Evolutionary conservation across 2,888 invertebrate species (phyloP).

Genomic region (Nephrotoma guestfalica): DNA sequence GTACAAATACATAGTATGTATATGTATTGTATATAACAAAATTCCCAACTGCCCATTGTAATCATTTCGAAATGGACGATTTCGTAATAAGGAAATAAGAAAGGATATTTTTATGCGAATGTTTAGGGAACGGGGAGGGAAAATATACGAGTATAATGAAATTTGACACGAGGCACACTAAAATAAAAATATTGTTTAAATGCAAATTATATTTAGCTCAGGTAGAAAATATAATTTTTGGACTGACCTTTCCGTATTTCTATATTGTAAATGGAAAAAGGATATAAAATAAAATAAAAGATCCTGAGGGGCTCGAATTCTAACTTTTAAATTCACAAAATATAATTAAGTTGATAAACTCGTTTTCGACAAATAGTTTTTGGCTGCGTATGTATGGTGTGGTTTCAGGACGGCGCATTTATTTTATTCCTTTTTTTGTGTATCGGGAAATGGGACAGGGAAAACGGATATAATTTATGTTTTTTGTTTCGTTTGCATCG

Average conservation of each 20-base stretch:
- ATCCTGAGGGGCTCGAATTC: background rate
- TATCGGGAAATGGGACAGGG: background rate
- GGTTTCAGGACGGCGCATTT: background rate
- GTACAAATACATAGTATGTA: background rate
- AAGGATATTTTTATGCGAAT: background rate
- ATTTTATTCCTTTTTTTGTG: background rate
- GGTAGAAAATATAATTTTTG: background rate
- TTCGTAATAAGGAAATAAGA: background rate
- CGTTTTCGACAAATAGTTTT: background rate
- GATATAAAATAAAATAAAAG: background rate
- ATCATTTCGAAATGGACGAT: background rate
- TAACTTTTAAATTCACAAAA: background rate
- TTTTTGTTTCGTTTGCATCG: background rate
- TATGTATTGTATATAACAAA: background rate
- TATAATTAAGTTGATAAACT: background rate
- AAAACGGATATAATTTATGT: background rate
- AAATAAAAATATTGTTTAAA: background rate
- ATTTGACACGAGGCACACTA: background rate
- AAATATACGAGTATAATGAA: background rate
- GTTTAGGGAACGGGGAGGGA: background rate
- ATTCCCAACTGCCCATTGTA: background rate
- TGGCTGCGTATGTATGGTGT: background rate
- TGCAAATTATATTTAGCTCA: background rate
- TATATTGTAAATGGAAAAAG: background rate
- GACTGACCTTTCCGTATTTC: background rate